Conservation (phyloP, 2,888 invertebrate genomes). For the Conomelus anceps region DNA sequence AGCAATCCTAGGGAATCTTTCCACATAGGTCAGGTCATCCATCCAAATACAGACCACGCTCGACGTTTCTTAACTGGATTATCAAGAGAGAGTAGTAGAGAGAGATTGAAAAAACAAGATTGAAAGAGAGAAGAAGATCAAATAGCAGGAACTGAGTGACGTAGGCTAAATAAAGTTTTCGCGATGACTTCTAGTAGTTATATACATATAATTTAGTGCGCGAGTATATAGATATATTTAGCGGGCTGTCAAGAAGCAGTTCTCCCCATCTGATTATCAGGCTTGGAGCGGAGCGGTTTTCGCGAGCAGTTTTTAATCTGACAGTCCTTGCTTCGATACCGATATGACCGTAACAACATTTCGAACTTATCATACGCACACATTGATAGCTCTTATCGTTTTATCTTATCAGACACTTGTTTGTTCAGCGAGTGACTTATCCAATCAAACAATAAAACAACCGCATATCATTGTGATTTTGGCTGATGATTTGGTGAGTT, state of each 20-base stretch:
- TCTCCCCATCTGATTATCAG: not conserved
- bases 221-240: not conserved
- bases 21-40: not conserved
- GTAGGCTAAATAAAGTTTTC: not conserved
- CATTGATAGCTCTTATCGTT: not conserved
- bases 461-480: slow-evolving; percentile 40
- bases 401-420: not conserved
- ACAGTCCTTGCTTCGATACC: not conserved
- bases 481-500: slow-evolving; percentile 41
- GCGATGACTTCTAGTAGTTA: not conserved
- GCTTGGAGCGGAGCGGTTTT: not conserved
- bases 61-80: not conserved
- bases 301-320: not conserved
- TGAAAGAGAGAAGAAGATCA: not conserved
- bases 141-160: too few species aligned
- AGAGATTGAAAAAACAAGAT: not conserved
- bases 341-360: not conserved
- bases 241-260: not conserved
- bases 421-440: slow-evolving; percentile 22
- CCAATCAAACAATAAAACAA: slow-evolving; percentile 10
- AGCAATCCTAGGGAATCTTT: not conserved
- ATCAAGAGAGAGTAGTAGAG: not conserved
- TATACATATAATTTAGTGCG: not conserved
- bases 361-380: too few species aligned
- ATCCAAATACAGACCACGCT: not conserved